Percentiles rank a stretch among this genome's conserved stretches.
Conservation (phyloP, 2,888 invertebrate genomes). For the Aproaerema taeniolella region DNA sequence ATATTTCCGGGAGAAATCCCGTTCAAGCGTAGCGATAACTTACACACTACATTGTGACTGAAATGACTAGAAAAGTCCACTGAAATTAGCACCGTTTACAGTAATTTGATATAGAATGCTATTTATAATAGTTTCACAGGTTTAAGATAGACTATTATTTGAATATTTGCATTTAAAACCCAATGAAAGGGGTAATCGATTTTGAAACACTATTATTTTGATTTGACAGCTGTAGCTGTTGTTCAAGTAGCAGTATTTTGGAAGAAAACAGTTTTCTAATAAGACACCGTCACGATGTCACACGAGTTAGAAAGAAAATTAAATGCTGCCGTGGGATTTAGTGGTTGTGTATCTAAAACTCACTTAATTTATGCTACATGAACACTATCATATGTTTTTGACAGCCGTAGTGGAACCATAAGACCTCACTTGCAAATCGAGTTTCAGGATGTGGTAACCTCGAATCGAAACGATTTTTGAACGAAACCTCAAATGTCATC, state of each 20-base stretch:
- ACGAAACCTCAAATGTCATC: background rate
- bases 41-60: background rate
- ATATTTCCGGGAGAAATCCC: conserved; percentile 48
- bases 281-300: background rate
- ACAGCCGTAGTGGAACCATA: background rate
- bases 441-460: no score
- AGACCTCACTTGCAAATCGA: no score
- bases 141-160: no score
- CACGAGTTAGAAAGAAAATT: no score
- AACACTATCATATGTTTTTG: background rate
- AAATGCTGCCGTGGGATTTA: no score
- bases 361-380: no score
- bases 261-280: background rate
- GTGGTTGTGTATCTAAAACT: no score
- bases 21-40: conserved; percentile 49
- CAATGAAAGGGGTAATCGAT: conserved; percentile 12
- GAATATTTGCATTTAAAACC: background rate
- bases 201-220: conserved; percentile 7
- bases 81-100: background rate
- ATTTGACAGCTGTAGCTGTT: conserved; percentile 10
- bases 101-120: background rate
- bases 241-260: conserved; percentile 1
- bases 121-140: background rate
- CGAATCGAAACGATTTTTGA: background rate
- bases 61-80: background rate